Evolutionary conservation across 2,797 vertebrate species (phyloP).

Genomic region (Gastrophryne carolinensis): DNA sequence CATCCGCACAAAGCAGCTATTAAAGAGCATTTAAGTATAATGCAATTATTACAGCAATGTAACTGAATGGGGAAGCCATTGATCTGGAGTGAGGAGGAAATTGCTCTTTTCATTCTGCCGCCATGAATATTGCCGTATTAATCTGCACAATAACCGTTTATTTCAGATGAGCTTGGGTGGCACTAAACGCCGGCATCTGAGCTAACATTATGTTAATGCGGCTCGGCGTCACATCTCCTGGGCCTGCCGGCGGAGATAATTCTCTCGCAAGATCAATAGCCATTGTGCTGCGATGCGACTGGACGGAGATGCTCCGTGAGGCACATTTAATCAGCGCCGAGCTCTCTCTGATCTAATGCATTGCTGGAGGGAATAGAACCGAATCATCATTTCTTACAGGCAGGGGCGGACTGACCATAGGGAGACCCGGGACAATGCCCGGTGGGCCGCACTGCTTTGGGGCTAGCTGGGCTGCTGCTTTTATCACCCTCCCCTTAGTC

Average conservation of each 20-base stretch:
- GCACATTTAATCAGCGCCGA: conserved; percentile 69
- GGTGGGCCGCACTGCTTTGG: too few relatives aligned
- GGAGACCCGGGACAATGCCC: too few relatives aligned
- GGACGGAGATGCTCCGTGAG: conserved; percentile 46
- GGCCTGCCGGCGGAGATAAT: conserved; percentile 83
- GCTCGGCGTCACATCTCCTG: conserved; percentile 81
- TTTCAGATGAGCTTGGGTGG: conserved; percentile 82
- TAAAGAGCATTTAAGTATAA: conserved; percentile 82
- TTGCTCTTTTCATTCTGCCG: conserved; percentile 83
- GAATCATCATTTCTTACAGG: too few relatives aligned
- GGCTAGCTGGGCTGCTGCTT: too few relatives aligned
- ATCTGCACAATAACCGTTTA: conserved; percentile 84
- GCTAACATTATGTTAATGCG: conserved; percentile 85
- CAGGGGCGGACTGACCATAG: too few relatives aligned
- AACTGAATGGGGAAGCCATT: conserved; percentile 85
- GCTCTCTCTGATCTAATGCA: not conserved
- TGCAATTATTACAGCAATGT: conserved; percentile 85
- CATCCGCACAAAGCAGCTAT: conserved; percentile 77
- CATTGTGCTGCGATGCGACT: conserved; percentile 64
- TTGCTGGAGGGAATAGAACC: too few relatives aligned
- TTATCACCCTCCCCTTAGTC: too few relatives aligned
- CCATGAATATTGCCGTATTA: conserved; percentile 85
- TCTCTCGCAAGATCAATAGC: conserved; percentile 83
- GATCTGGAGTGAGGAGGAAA: conserved; percentile 84
- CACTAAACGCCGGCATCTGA: conserved; percentile 81